phyloP scores from a whole-genome alignment of 2,113 vertebrate species.

The Gobiocypris rarus region DNA sequence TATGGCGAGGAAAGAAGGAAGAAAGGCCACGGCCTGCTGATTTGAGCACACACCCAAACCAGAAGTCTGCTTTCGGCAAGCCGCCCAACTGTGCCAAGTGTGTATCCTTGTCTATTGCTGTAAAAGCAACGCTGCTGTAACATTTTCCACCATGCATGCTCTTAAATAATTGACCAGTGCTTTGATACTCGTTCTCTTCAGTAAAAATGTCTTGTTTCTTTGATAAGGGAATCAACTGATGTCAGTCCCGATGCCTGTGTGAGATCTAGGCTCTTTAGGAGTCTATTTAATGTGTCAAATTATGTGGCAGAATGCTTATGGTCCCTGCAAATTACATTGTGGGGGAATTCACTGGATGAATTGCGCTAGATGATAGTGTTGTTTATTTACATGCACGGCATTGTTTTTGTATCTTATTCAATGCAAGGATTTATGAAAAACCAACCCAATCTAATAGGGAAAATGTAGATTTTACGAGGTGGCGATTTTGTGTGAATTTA shows the following conservation, averaged over 20 bases:
- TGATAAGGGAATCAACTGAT: conserved; percentile 7
- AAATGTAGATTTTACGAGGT: too few species aligned
- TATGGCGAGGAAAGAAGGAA: conserved; percentile 17
- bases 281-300: neutral
- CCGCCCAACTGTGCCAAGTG: conserved; percentile 9
- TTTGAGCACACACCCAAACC: conserved; percentile 20
- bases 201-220: neutral
- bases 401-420: neutral
- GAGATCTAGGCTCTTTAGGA: conserved; percentile 17
- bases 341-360: conserved; percentile 30
- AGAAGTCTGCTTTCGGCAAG: neutral
- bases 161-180: conserved; percentile 23
- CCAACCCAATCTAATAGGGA: too few species aligned
- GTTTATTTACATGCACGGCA: neutral
- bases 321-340: neutral
- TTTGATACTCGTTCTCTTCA: conserved; percentile 28
- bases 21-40: conserved; percentile 17
- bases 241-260: neutral
- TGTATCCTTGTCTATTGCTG: conserved; percentile 12
- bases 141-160: conserved; percentile 15
- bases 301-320: neutral
- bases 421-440: neutral
- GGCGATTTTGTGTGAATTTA: too few species aligned
- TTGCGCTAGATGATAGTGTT: neutral
- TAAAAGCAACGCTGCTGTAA: conserved; percentile 24